These are phyloP conservation scores for Drosophila borealis DNA, from an alignment of 2,888 invertebrate genomes.

Conservation along the genomic window DNA sequence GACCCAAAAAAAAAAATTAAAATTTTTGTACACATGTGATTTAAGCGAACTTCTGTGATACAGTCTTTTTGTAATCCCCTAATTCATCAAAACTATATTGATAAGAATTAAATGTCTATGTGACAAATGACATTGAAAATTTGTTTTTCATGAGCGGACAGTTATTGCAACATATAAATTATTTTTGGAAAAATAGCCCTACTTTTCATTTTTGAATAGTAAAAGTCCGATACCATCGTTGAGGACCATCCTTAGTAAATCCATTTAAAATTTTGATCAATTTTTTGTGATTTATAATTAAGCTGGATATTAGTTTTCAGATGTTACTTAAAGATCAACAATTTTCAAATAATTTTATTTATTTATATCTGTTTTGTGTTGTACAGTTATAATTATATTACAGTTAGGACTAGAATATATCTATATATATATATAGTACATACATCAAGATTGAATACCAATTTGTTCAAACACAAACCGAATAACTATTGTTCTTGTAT, in stretches of 20 bases:
- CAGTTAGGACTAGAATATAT: constrained; percentile 76
- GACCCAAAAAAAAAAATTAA: constrained; percentile 31
- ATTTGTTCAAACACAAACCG: constrained; percentile 62
- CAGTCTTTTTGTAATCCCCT: constrained; percentile 50
- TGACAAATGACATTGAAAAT: constrained; percentile 2
- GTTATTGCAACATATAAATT: too few species aligned
- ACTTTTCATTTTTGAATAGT: too few species aligned
- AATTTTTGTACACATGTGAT: constrained; percentile 61
- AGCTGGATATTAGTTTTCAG: too few species aligned
- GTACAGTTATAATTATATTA: constrained; percentile 76
- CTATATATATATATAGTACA: constrained; percentile 30
- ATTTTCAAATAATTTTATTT: constrained; percentile 57
- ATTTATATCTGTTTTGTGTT: constrained; percentile 56
- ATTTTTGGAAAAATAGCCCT: too few species aligned
- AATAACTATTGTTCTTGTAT: constrained; percentile 45
- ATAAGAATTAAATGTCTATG: constrained; percentile 24
- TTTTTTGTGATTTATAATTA: too few species aligned
- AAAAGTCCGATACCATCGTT: too few species aligned
- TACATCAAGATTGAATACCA: constrained; percentile 68
- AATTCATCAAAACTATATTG: constrained; percentile 50
- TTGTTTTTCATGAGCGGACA: not conserved
- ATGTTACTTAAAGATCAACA: constrained; percentile 28
- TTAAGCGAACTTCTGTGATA: constrained; percentile 29
- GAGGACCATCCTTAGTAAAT: too few species aligned
- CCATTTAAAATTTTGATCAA: too few species aligned